phyloP scores from a whole-genome alignment of 2,797 vertebrate genomes.

The Epinephelus malabaricus region DNA sequence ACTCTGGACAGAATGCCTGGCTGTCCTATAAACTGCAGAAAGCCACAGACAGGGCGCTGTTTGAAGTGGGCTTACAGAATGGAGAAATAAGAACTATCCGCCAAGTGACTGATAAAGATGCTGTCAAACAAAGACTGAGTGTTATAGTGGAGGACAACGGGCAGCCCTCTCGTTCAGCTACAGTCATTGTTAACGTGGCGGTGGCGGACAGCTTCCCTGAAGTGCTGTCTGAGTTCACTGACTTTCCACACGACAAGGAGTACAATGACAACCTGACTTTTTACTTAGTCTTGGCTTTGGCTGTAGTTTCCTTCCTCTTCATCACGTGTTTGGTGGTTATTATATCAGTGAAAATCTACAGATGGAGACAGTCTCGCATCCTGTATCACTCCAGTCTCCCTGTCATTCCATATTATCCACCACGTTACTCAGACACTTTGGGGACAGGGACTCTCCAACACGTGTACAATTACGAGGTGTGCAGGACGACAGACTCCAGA shows the following conservation, averaged over 20 bases:
- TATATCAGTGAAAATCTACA: constrained; percentile 22
- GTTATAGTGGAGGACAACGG: constrained; percentile 87
- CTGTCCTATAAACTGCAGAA: constrained; percentile 82
- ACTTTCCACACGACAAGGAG: constrained; percentile 46
- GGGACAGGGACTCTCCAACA: background rate
- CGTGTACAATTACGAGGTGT: too few species aligned
- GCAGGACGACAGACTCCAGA: too few species aligned
- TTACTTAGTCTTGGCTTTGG: background rate
- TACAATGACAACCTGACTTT: too few species aligned
- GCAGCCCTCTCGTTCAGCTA: constrained; percentile 80
- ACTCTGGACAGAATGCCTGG: constrained; percentile 68
- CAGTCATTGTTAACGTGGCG: constrained; percentile 85
- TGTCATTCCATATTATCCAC: background rate
- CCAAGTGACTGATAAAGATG: constrained; percentile 76
- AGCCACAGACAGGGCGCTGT: constrained; percentile 81
- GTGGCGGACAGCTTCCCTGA: constrained; percentile 88
- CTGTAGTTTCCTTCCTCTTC: background rate
- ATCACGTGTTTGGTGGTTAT: constrained; percentile 50
- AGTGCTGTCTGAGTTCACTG: constrained; percentile 83
- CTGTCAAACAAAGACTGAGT: constrained; percentile 84
- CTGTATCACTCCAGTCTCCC: constrained; percentile 3
- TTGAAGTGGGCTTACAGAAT: constrained; percentile 79
- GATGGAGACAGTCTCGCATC: constrained; percentile 37
- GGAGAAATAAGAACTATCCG: constrained; percentile 80
- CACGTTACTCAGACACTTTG: constrained; percentile 3